Conservation (phyloP, 2,888 invertebrate genomes). For the Perdita meconis region DNA sequence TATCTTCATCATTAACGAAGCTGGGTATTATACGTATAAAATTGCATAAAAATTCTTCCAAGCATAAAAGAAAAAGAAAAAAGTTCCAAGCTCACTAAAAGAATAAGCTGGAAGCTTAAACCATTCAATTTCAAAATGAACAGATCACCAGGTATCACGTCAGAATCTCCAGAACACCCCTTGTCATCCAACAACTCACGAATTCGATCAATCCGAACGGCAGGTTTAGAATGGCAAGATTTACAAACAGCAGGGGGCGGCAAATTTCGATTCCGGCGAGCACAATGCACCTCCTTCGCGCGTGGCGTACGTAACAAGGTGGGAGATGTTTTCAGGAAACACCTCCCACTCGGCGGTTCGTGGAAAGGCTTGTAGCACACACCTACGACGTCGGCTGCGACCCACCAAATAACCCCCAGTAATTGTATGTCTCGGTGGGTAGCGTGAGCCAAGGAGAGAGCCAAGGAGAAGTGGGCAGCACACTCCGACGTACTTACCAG, state of each 20-base stretch:
- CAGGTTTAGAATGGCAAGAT: constrained; percentile 17
- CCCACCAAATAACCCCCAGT: constrained; percentile 69
- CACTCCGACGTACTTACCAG: constrained; percentile 32
- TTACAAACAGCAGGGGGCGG: constrained; percentile 19
- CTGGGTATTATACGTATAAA: too few relatives aligned
- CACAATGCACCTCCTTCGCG: constrained; percentile 33
- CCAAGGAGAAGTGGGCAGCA: constrained; percentile 39
- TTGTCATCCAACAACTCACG: background rate
- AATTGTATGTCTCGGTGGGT: constrained; percentile 77
- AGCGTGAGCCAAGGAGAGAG: constrained; percentile 64
- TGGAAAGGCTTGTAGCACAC: constrained; percentile 21
- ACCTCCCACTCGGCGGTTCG: constrained; percentile 8
- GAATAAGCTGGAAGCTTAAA: too few relatives aligned
- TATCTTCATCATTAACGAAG: too few relatives aligned
- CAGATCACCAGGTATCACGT: background rate
- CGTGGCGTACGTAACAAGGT: constrained; percentile 44
- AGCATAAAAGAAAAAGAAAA: too few relatives aligned
- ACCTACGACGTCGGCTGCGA: constrained; percentile 37
- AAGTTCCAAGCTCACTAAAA: too few relatives aligned
- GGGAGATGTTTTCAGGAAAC: constrained; percentile 48
- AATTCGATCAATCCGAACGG: constrained; percentile 21
- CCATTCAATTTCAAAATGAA: too few relatives aligned
- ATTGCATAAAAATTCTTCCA: too few relatives aligned
- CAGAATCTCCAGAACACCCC: too few relatives aligned
- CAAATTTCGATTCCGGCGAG: constrained; percentile 55